Base-by-base conservation (phyloP, 2,888 invertebrate genomes). In the Gymnocheta viridis region DNA sequence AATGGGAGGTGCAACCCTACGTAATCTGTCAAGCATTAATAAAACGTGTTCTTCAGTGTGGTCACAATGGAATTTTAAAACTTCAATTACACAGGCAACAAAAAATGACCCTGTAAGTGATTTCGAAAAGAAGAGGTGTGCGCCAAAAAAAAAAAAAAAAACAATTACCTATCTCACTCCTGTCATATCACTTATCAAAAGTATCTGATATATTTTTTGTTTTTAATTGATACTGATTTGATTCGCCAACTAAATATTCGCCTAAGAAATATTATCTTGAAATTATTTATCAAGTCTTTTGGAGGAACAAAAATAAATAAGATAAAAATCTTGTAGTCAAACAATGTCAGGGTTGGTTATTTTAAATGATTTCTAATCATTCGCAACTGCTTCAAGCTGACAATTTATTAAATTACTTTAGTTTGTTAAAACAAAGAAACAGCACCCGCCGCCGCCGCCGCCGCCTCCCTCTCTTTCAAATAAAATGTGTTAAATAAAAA, bases 321-420 rank as follows among this genome's bases (percentile, higher is more conserved):
- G 44, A 64, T 60, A 66, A 74, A 54, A 58, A 22, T 74, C 29
- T 35, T 58, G 9, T 47, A 22, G 19, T 47, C 2, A 35, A 74
- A 62, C 49, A 62, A 74, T 51, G 51, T 54, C 64, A 54, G 29
- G 74, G 51, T 54, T 64, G 19, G 29, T 64, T 41, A 4, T 44
- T 44, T 49, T 3, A 54, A 32, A 44, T 54, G 27, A 58, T 44
- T 60, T 47, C 24, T 60, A 44, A n/a, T 32, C 7, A 72, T 49
- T 73, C 60, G 6, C 17, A 10, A n/a, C n/a, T 35, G 9, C 22
- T 66, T n/a, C 67, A 5, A 51, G 6, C 27, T 41, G 27, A 24
- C 38, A 69, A 69, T 19, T 27, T 27, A 12, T 41, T 54, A 51
- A 67, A 67, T 35, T 51, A 51, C 22, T 35, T 38, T 19, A 66